A percentile compares a stretch with the other conserved stretches of the same genome.
Evolutionary conservation across 2,113 vertebrate species (phyloP).

Genomic region (Psammodynastes pulverulentus): DNA sequence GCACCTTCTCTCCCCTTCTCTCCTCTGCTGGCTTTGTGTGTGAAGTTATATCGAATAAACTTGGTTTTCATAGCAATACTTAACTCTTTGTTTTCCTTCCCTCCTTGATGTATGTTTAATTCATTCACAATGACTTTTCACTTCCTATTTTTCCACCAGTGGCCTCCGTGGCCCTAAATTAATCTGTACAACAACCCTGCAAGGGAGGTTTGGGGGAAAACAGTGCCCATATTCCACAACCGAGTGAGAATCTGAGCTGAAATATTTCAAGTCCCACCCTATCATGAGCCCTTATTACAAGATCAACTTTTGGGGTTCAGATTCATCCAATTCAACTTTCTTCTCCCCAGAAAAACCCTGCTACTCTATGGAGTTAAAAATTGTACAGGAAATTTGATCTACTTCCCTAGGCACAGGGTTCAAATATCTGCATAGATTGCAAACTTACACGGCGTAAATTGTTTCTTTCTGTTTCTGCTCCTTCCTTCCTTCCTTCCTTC

Average conservation of each 20-base stretch:
- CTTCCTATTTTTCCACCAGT: neutral
- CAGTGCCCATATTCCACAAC: neutral
- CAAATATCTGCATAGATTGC: neutral
- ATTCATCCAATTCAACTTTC: neutral
- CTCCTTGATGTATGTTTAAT: neutral
- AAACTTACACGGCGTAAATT: neutral
- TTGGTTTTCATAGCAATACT: accelerated
- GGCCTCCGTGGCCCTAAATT: neutral
- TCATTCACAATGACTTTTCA: neutral
- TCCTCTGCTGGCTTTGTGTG: neutral
- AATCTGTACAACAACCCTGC: neutral
- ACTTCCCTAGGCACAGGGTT: neutral
- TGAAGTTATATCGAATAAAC: conserved; percentile 35
- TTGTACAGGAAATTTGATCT: neutral
- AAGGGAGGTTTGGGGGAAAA: neutral
- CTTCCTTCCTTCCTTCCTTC: neutral
- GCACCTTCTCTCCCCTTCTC: neutral
- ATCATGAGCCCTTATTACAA: neutral
- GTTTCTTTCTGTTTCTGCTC: neutral
- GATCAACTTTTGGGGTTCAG: neutral
- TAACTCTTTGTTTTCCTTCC: neutral
- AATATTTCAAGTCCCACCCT: neutral
- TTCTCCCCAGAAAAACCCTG: no score
- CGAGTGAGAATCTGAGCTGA: neutral
- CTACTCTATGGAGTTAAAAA: neutral